Percentiles rank a stretch among this genome's conserved stretches.
These are phyloP conservation scores for Alloscopus bannaensis DNA, from an alignment of 2,888 invertebrate species.

Conservation along the genomic window DNA sequence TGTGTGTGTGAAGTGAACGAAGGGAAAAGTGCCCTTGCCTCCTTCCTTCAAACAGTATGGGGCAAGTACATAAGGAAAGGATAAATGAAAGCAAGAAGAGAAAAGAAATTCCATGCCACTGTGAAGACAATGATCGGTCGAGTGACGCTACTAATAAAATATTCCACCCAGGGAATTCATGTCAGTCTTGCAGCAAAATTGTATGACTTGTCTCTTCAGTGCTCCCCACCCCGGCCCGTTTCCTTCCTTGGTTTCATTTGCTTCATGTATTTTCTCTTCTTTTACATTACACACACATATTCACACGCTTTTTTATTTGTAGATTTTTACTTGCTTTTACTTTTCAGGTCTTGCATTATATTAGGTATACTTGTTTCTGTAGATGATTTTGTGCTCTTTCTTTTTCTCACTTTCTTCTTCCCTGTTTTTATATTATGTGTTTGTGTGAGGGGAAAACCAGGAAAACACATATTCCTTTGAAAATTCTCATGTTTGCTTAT, in stretches of 20 bases:
- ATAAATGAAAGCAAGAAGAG: conserved; percentile 1
- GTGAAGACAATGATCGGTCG: conserved; percentile 65
- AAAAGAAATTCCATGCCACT: conserved; percentile 18
- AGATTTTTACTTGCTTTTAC: background rate
- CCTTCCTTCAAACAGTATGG: too few relatives aligned
- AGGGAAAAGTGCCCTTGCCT: conserved; percentile 50
- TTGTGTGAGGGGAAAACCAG: background rate
- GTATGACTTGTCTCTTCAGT: conserved; percentile 63
- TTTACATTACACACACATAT: conserved; percentile 1
- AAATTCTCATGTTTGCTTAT: conserved; percentile 55
- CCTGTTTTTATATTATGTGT: background rate
- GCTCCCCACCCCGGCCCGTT: conserved; percentile 59
- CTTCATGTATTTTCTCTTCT: conserved; percentile 36
- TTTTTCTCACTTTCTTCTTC: conserved; percentile 4
- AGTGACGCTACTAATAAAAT: conserved; percentile 66
- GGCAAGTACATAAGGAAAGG: background rate
- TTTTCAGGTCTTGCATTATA: background rate
- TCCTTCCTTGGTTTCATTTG: conserved; percentile 53
- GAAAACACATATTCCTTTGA: conserved; percentile 41
- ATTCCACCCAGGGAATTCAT: conserved; percentile 66
- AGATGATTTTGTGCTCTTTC: background rate
- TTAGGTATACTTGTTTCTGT: background rate
- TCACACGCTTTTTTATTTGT: conserved; percentile 25
- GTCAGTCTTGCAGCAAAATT: conserved; percentile 63
- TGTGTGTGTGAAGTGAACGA: too few relatives aligned